Evolutionary conservation across 1,140 invertebrate species (phyloP), one percentile per base, ranked within the genome.

Genomic region (Gryon sp.): DNA sequence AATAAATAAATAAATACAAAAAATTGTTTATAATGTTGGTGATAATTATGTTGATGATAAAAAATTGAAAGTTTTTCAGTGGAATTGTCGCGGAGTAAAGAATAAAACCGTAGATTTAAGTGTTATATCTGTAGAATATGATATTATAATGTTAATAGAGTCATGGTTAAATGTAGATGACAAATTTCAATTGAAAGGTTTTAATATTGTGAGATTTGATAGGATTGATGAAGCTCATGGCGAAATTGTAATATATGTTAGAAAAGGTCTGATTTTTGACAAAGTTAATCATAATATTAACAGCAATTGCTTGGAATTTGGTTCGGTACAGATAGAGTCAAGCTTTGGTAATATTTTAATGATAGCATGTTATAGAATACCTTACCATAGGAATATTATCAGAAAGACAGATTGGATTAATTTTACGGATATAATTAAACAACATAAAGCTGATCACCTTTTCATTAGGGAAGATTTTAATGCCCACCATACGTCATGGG

Each of bases 181-280:
- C 11, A 0, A 34, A 18, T 52, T 52, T 19, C 12, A 30, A 2
- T 12, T 69, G 5, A 52, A 41, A 68, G 50, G 50, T 43, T 76
- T 60, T 18, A 38, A 53, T 38, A n/a, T 34, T 1, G 22, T 62
- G 14, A 48, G 63, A 48, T 41, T 34, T 16, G 72, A 76, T 4
- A 48, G 62, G 24, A 43, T 18, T 9, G 15, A n/a, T 8, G 22
- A 26, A 0, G 12, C 9, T 15, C 53, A 63, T 6, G 62, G 72
- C 4, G 72, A 53, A 3, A 46, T 76, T 16, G 72, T 63, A 2
- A 60, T 76, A 14, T 46, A 52, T 12, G 22, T 73, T 8, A 62
- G 48, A 14, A 36, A 52, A 26, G 19, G 18, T 4, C 6, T 55
- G 2, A 43, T 8, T 15, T 32, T 57, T 41, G 24, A n/a, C 3